phyloP scores from a whole-genome alignment of 35 echinoderm and acorn worm species.

The Patiria miniata region DNA sequence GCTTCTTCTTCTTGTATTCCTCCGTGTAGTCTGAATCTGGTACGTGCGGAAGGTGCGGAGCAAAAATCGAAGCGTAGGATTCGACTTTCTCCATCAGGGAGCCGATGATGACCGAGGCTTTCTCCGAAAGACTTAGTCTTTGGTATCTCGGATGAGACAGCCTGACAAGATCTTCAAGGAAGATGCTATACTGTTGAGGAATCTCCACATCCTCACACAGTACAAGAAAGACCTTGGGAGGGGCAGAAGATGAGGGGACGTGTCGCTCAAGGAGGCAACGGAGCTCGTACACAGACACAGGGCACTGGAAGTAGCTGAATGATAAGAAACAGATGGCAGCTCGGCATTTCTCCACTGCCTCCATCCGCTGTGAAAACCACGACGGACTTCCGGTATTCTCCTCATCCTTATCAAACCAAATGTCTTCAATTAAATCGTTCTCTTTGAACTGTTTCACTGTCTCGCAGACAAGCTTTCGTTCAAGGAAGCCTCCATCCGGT shows the following conservation, averaged over 20 bases:
- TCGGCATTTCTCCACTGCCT: constrained; percentile 80
- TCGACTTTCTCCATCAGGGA: constrained; percentile 77
- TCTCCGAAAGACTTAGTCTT: constrained; percentile 75
- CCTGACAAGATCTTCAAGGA: constrained; percentile 69
- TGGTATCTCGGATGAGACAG: constrained; percentile 45
- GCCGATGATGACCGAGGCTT: constrained; percentile 80
- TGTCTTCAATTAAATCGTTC: constrained; percentile 87
- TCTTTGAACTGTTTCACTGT: constrained; percentile 90
- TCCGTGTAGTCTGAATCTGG: constrained; percentile 65
- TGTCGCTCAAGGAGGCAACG: constrained; percentile 78
- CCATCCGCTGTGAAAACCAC: constrained; percentile 98
- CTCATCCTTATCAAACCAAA: constrained; percentile 99
- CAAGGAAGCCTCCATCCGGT: constrained; percentile 84
- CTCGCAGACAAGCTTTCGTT: constrained; percentile 83
- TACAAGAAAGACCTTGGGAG: constrained; percentile 88
- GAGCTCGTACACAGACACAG: constrained; percentile 85
- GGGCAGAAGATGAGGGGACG: not conserved
- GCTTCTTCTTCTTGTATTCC: constrained; percentile 83
- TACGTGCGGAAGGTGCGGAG: constrained; percentile 47
- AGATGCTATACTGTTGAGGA: constrained; percentile 55
- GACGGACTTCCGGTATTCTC: constrained; percentile 84
- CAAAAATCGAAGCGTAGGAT: constrained; percentile 63
- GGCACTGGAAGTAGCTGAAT: constrained; percentile 92
- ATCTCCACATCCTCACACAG: constrained; percentile 68
- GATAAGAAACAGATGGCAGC: constrained; percentile 85